Evolutionary conservation across 2,888 invertebrate genomes (phyloP), one percentile per base, ranked within the genome.

Genomic region (Ctenicera cuprea): DNA sequence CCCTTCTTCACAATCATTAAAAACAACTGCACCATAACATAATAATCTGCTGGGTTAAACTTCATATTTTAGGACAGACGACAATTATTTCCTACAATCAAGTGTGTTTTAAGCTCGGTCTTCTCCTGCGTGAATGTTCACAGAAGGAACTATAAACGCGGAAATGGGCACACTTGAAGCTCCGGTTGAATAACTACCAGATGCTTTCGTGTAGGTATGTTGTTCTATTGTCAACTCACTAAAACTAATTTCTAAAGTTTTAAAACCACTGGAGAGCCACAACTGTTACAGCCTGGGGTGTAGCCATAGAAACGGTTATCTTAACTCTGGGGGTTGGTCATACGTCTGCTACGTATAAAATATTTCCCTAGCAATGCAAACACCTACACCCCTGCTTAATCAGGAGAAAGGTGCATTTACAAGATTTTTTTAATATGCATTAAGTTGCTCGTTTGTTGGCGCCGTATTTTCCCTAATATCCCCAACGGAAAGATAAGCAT

Each of bases 221-320:
- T 54, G 54, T 54, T 20, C 8, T 50, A 54, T 20, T 54, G 54
- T 54, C 54, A 54, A 50, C 54, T 22, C 14, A 30, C 16, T 41
- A 48, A 48, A 54, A 54, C 54, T 54, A 54, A 54, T 62, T 69
- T 54, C 30, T 43, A 70, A 71, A 71, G 71, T 66, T 72, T 72
- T 72, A 66, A 61, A 72, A 72, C 66, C 66, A 50, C 66, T 66
- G 61, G 63, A 48, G 65, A 59, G 65, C 48, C 65, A 43, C 65
- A 72, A 65, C 65, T 66, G 66, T 66, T 72, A 61, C 61, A 66
- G 20, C 37, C 57, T 66, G 48, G 71, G 71, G 71, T 61, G 71
- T 72, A 65, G 22, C 66, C 71, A 72, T 72, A 66, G 71, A 66
- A 66, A 72, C 71, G 20, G 50, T 48, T 66, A 72, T 72, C 61